Percentiles rank a stretch among this genome's conserved stretches.
These are phyloP conservation scores for Suncus etruscus DNA, from an alignment of 2,113 vertebrate genomes.

Conservation along the genomic window DNA sequence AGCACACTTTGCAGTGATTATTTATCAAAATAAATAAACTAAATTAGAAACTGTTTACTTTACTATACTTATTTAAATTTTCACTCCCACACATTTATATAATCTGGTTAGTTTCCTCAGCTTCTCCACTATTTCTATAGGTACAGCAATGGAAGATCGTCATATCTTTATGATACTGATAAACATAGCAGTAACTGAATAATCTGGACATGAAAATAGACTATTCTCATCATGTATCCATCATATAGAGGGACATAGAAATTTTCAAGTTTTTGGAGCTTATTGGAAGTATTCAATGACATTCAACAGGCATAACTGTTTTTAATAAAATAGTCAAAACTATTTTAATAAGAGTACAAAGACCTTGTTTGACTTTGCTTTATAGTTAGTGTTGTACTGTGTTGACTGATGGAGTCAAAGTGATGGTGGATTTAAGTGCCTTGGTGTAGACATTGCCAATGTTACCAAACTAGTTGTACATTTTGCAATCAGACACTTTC, in stretches of 20 bases:
- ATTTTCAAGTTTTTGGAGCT: background rate
- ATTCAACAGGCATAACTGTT: background rate
- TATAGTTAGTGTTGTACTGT: background rate
- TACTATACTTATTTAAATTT: background rate
- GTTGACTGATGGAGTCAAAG: background rate
- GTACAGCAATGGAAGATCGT: background rate
- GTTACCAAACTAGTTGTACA: background rate
- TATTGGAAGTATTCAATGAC: background rate
- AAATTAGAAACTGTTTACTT: background rate
- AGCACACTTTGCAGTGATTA: background rate
- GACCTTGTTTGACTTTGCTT: background rate
- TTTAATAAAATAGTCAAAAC: background rate
- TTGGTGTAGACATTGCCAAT: background rate
- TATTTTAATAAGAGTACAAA: conserved; percentile 41
- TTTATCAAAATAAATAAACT: background rate
- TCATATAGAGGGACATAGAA: background rate
- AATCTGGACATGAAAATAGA: background rate
- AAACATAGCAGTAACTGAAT: background rate
- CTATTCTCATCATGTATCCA: background rate
- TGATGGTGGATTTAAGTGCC: no score
- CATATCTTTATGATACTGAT: background rate
- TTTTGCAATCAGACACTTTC: background rate
- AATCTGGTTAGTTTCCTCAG: background rate
- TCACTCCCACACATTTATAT: background rate
- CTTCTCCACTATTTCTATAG: background rate